phyloP scores from a whole-genome alignment of 2,888 invertebrate species.

The Tiphia femorata region DNA sequence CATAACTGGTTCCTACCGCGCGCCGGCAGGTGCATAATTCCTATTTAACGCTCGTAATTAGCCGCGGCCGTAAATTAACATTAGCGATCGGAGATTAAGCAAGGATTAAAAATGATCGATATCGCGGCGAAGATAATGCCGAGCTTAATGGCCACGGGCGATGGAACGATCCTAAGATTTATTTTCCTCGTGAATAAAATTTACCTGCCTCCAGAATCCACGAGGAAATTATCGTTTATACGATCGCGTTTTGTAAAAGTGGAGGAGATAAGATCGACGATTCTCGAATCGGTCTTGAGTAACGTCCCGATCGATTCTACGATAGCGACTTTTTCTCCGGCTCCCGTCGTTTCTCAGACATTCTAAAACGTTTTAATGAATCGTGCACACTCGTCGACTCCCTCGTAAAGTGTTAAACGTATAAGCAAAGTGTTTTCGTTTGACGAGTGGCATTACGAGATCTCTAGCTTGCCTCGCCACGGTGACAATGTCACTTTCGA shows the following conservation, averaged over 20 bases:
- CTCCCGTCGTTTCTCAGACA: too few species aligned
- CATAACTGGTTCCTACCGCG: slow-evolving; percentile 7
- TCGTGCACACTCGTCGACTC: too few species aligned
- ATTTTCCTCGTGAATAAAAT: neutral
- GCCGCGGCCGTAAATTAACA: slow-evolving; percentile 9
- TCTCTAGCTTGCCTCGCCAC: too few species aligned
- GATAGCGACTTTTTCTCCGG: too few species aligned
- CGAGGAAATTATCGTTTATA: neutral
- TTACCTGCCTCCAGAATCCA: neutral
- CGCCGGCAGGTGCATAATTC: slow-evolving; percentile 30
- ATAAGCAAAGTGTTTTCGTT: too few species aligned
- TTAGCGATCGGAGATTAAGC: slow-evolving; percentile 19
- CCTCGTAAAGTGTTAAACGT: too few species aligned
- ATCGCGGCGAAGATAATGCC: neutral
- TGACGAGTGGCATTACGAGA: too few species aligned
- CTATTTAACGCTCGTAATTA: slow-evolving; percentile 23
- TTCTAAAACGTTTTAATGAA: too few species aligned
- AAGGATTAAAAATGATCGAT: slow-evolving; percentile 20
- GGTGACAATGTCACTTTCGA: too few species aligned
- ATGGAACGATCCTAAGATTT: neutral
- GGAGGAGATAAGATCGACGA: neutral
- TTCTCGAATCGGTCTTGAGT: too few species aligned
- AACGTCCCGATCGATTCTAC: too few species aligned
- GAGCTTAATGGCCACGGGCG: neutral
- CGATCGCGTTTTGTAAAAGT: neutral